Evolutionary conservation across 2,797 vertebrate species (phyloP).

Genomic region (Sebastes nivosus): DNA sequence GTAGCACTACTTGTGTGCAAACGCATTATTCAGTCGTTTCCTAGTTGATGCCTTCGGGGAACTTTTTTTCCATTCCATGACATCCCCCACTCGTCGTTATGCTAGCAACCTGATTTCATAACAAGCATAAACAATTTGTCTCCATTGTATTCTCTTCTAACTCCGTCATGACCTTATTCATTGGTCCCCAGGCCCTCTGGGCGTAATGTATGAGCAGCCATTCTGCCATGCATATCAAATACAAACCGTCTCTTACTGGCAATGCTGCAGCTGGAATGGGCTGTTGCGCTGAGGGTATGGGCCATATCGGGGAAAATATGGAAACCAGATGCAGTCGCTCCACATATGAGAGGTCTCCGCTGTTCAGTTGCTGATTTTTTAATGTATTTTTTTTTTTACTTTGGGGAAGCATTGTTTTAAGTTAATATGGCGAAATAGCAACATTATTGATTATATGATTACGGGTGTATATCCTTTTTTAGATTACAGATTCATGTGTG

Average conservation of each 20-base stretch:
- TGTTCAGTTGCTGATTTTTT: not conserved
- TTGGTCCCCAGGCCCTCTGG: constrained; percentile 55
- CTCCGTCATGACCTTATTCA: constrained; percentile 67
- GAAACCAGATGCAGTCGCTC: not conserved
- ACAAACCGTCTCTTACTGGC: not conserved
- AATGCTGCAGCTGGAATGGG: not conserved
- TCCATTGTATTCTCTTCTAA: constrained; percentile 57
- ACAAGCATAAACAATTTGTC: constrained; percentile 75
- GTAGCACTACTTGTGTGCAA: constrained; percentile 38
- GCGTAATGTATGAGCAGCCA: constrained; percentile 50
- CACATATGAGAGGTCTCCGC: not conserved
- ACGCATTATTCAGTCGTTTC: constrained; percentile 56
- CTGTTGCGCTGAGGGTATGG: not conserved
- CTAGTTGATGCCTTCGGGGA: constrained; percentile 56
- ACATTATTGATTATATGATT: not conserved
- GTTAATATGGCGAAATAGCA: not conserved
- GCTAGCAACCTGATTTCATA: constrained; percentile 65
- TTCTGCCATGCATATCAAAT: constrained; percentile 59
- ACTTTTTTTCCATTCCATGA: constrained; percentile 61
- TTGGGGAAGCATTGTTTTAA: not conserved
- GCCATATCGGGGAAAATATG: not conserved
- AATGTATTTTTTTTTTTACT: not conserved
- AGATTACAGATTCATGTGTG: no score
- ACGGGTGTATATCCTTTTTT: no score
- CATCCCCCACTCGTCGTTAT: constrained; percentile 63